Evolutionary conservation across 2,888 invertebrate species (phyloP).

Genomic region (Platynereis dumerilii): DNA sequence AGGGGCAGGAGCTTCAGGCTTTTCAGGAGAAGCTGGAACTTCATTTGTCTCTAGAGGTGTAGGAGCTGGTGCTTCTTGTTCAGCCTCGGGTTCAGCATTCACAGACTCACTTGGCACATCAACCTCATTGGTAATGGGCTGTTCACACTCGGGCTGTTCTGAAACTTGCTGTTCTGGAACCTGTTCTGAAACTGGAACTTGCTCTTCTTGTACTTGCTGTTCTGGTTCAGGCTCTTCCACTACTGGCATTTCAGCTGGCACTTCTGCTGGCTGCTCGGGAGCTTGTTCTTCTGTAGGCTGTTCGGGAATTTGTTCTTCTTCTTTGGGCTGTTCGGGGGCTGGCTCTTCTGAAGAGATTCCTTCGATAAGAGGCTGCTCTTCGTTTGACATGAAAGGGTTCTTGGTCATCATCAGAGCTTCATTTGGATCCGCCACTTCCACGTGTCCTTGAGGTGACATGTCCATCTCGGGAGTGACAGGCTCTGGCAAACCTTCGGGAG

Average conservation of each 20-base stretch:
- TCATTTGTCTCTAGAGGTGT: background rate
- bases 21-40: background rate
- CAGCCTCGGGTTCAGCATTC: conserved; percentile 5
- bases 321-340: conserved; percentile 23
- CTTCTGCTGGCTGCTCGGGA: conserved; percentile 20
- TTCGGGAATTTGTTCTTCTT: conserved; percentile 28
- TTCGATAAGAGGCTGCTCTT: too few relatives aligned
- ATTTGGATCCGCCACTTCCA: background rate
- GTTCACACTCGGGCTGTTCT: too few relatives aligned
- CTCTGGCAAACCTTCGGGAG: conserved; percentile 31
- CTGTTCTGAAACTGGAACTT: background rate
- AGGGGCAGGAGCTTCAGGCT: background rate
- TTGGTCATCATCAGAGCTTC: conserved; percentile 2
- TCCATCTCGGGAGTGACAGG: conserved; percentile 17
- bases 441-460: background rate
- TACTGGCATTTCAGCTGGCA: conserved; percentile 27
- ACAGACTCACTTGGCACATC: background rate
- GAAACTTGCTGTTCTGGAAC: conserved; percentile 6
- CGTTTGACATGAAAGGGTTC: too few relatives aligned
- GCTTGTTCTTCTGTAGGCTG: conserved; percentile 27
- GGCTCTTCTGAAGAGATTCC: background rate
- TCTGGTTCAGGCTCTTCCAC: conserved; percentile 1
- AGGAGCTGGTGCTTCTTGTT: conserved; percentile 13
- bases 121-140: background rate
- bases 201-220: background rate